Conservation (phyloP, 2,113 vertebrate species). For the Lipotes vexillifer region DNA sequence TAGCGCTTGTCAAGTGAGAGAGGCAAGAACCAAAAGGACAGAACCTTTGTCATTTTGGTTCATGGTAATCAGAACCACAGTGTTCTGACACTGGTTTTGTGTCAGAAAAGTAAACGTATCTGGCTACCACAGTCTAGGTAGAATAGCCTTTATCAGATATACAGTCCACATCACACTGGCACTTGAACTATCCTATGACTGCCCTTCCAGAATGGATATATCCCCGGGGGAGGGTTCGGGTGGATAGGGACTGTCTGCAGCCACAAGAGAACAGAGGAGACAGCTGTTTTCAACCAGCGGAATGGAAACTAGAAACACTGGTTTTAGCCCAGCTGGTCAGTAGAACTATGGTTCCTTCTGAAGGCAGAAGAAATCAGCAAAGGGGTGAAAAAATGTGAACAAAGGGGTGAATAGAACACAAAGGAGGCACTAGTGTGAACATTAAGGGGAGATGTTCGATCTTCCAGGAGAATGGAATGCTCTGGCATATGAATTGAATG, state of each 20-base stretch:
- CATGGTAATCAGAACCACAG: background rate
- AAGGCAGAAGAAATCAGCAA: background rate
- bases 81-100: background rate
- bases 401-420: background rate
- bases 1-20: conserved; percentile 36
- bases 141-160: background rate
- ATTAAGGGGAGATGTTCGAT: conserved; percentile 17
- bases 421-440: background rate
- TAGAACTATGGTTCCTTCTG: background rate
- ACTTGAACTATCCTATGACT: background rate
- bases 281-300: background rate
- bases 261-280: background rate
- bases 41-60: background rate
- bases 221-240: background rate
- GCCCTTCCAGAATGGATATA: background rate
- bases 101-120: background rate
- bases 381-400: background rate
- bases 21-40: background rate
- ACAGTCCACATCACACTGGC: background rate
- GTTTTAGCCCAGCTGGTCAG: background rate
- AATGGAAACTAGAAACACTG: background rate
- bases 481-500: background rate
- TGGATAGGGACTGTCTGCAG: rapidly evolving
- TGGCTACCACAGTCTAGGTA: background rate
- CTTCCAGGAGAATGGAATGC: conserved; percentile 54